Evolutionary conservation across 2,797 vertebrate species (phyloP).

Genomic region (Xerus rutilus): DNA sequence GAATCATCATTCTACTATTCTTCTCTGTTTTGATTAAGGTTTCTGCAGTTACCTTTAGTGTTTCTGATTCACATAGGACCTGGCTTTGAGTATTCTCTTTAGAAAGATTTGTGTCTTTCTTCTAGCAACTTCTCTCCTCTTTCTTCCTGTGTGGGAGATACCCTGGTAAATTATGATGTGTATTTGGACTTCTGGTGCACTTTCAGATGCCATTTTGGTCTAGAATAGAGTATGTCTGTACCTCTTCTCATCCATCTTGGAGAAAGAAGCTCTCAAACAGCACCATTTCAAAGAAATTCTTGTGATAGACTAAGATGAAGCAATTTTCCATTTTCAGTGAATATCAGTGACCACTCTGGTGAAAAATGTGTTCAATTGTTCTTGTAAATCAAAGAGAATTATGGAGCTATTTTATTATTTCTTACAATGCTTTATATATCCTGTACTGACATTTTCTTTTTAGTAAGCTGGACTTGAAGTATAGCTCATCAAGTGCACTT

Average conservation of each 20-base stretch:
- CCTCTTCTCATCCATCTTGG: slow-evolving; percentile 13
- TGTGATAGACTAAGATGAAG: slow-evolving; percentile 47
- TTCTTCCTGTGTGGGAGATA: not conserved
- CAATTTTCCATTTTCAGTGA: slow-evolving; percentile 63
- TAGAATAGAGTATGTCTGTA: slow-evolving; percentile 37
- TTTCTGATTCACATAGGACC: not conserved
- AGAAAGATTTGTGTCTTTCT: not conserved
- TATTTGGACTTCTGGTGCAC: not conserved
- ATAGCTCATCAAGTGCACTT: not conserved
- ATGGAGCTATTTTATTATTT: slow-evolving; percentile 32
- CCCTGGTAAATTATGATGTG: slow-evolving; percentile 21
- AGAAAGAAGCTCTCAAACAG: slow-evolving; percentile 41
- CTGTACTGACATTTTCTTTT: slow-evolving; percentile 35
- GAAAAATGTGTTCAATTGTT: slow-evolving; percentile 54
- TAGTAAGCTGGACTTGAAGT: slow-evolving; percentile 36
- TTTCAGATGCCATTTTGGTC: slow-evolving; percentile 10
- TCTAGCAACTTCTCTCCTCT: not conserved
- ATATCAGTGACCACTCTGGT: slow-evolving; percentile 27
- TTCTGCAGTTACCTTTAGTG: slow-evolving; percentile 22
- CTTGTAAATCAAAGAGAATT: slow-evolving; percentile 73
- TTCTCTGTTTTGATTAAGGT: not conserved
- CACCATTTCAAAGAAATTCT: slow-evolving; percentile 56
- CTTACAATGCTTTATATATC: not conserved
- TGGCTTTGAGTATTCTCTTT: not conserved
- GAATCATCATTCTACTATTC: not conserved